phyloP scores from a whole-genome alignment of 2,888 invertebrate species.

The Lissonota sp. region DNA sequence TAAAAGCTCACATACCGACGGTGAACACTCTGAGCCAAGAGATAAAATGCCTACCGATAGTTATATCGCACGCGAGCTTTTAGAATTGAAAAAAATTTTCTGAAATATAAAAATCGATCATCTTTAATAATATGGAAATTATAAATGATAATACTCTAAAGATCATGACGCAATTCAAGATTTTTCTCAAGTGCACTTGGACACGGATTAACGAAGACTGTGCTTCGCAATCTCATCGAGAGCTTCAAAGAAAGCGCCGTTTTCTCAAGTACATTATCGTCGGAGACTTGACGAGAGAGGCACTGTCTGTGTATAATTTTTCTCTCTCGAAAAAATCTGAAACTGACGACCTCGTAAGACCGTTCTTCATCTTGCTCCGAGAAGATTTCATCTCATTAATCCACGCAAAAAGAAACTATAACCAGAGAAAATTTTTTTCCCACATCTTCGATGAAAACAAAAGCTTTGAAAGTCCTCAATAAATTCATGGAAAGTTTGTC shows the following conservation, averaged over 20 bases:
- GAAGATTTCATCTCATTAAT: not conserved
- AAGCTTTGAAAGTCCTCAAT: not conserved
- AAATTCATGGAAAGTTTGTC: not conserved
- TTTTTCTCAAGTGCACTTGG: too few species aligned
- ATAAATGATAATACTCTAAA: too few species aligned
- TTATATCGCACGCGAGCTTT: not conserved
- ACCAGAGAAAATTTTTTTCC: not conserved
- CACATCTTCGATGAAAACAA: not conserved
- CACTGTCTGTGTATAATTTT: constrained; percentile 20
- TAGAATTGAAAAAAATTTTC: too few species aligned
- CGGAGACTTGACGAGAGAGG: not conserved
- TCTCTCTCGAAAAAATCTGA: constrained; percentile 23
- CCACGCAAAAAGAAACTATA: not conserved
- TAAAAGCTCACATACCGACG: not conserved
- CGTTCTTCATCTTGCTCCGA: constrained; percentile 16
- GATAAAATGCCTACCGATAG: not conserved
- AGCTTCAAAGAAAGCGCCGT: constrained; percentile 3
- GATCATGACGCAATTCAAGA: too few species aligned
- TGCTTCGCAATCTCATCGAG: not conserved
- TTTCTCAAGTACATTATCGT: constrained; percentile 25
- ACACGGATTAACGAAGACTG: not conserved
- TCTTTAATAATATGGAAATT: too few species aligned
- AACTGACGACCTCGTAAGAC: constrained; percentile 24
- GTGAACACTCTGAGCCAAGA: not conserved
- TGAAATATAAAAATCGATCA: too few species aligned